Conservation (phyloP, 2,797 vertebrate species). For the Dicrostonyx torquatus region DNA sequence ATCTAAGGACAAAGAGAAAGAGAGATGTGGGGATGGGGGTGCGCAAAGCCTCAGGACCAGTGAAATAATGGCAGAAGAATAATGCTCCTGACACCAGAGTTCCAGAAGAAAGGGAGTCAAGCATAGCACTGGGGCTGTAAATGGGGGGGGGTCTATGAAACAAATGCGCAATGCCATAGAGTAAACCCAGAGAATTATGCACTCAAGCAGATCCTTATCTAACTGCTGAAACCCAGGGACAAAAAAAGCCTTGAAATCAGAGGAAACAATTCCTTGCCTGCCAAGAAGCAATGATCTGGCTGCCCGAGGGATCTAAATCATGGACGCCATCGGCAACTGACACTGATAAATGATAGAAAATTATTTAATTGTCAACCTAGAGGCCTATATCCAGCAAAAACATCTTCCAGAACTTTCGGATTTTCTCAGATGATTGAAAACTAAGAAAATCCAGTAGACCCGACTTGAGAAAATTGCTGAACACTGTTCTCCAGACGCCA, state of each 20-base stretch:
- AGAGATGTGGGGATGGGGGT: background rate
- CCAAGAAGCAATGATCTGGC: background rate
- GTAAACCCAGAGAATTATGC: background rate
- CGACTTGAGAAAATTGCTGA: background rate
- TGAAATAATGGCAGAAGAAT: background rate
- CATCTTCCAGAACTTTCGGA: background rate
- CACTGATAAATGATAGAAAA: background rate
- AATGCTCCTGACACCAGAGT: background rate
- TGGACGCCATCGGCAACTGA: background rate
- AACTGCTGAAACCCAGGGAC: background rate
- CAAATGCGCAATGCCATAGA: background rate
- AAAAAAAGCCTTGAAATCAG: background rate
- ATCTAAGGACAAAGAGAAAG: background rate
- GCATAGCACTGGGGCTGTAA: background rate
- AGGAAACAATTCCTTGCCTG: background rate
- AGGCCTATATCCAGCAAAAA: background rate
- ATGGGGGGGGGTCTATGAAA: background rate
- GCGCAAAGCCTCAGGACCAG: background rate
- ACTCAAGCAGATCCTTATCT: background rate
- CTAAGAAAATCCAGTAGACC: background rate
- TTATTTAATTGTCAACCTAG: background rate
- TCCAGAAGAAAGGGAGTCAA: background rate
- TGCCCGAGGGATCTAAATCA: background rate
- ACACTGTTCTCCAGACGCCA: background rate
- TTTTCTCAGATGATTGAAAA: conserved; percentile 15